Evolutionary conservation across 30 jellyfish, hydroid and myxozoan species (phyloP), one percentile per base, ranked within the genome.

Genomic region (Pelagia noctiluca): DNA sequence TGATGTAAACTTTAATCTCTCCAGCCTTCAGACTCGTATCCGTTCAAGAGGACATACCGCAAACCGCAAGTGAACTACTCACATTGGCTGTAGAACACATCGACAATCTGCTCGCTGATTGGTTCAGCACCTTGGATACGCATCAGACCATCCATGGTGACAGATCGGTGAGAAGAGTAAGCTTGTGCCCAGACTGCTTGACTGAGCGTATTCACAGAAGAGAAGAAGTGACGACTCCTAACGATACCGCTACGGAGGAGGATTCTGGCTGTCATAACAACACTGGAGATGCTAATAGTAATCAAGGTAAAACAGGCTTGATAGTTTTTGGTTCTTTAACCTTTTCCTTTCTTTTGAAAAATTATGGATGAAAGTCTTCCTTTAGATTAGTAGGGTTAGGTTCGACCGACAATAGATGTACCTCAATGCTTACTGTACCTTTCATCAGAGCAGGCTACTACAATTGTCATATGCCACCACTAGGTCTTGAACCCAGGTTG

Each of bases 181-280:
- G 96, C 21, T 63, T 88, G 68, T 94, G 99, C 49, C 96, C 90
- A 19, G 84, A 74, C 42, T 94, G 99, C 83, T n/a, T 94, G 29
- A 22, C 47, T 24, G 89, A 68, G 1, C 82, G 63, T 26, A 29
- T 81, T 8, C 33, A 18, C 21, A 32, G 47, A 16, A 29, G 71
- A 47, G 47, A 30, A 13, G 42, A 47, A 69, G 32, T 19, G 8
- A 0, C 35, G 75, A 50, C 49, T n/a, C 16, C 48, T 23, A 31
- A 24, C 16, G 50, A 1, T 3, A 64, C 31, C 28, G 28, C 48
- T 37, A 69, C 42, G 2, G 35, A 3, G 49, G 37, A 46, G 2
- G 16, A 74, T 46, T 28, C 78, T 28, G 3, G 48, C 12, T 42
- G 10, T 37, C 37, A 18, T 29, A 73, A 13, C 28, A 73, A 24